Evolutionary conservation across 2,888 invertebrate species (phyloP), one percentile per base, ranked within the genome.

Genomic region (Caenorhabditis sp.): DNA sequence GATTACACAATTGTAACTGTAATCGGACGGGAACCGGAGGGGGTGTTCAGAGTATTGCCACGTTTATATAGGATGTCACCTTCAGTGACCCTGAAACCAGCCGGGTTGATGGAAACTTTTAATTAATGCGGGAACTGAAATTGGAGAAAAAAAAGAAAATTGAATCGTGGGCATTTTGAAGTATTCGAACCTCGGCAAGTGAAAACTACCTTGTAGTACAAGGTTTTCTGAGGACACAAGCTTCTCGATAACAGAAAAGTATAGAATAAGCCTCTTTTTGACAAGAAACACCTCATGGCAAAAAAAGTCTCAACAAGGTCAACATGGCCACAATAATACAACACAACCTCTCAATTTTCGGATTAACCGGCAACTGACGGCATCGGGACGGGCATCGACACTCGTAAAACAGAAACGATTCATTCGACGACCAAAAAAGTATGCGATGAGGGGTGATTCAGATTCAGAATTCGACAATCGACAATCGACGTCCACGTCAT

Each of bases 341-440:
- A 24, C 32, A 28, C 20, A 22, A n/a, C 28, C 71, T 53, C 26
- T 62, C 64, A 64, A 74, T 74, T 74, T 74, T 74, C 60, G 74
- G 74, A 74, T 74, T 74, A 74, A 74, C 64, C 58, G 64, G 32
- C 32, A 32, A 26, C 47, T 44, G 55, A 47, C 44, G 71, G n/a
- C n/a, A n/a, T n/a, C n/a, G 64, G 47, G 32, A 58, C 53, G 18
- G n/a, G 28, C 71, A 64, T 60, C 44, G 20, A 44, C 35, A 56
- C 65, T 50, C 65, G 47, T 56, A 74, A 62, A 74, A 72, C 58
- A 51, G 72, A 72, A 65, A 74, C 74, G 74, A 74, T 74, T 74
- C 74, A 74, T 74, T 74, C 74, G 74, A 65, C 60, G 50, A 60
- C 50, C 47, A 28, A 62, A 55, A 32, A 40, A 32, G 15, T 18